These are phyloP conservation scores for Petrocephalus schoutedeni DNA, from an alignment of 2,797 vertebrate genomes.

Conservation along the genomic window DNA sequence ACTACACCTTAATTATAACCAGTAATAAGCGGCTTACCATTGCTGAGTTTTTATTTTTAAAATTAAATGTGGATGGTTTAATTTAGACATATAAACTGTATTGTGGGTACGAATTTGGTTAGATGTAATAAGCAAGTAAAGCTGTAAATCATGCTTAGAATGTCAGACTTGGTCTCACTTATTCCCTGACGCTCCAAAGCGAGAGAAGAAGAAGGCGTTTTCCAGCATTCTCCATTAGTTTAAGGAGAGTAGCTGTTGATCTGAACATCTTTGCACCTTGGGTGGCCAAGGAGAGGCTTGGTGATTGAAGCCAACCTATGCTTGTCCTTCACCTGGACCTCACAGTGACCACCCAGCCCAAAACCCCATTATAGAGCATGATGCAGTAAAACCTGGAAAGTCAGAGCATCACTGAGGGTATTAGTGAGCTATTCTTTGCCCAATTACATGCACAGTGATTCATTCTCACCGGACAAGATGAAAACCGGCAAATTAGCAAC, in stretches of 20 bases:
- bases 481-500: neutral
- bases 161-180: neutral
- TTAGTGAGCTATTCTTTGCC: constrained; percentile 5
- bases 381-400: neutral
- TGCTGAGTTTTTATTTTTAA: neutral
- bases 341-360: constrained; percentile 60
- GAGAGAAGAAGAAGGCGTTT: neutral
- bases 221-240: neutral
- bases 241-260: neutral
- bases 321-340: constrained; percentile 66
- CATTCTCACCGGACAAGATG: neutral
- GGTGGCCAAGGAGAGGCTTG: neutral
- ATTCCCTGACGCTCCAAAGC: neutral
- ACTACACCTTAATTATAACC: neutral
- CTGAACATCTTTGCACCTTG: neutral
- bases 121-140: neutral
- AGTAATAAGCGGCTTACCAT: neutral
- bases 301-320: constrained; percentile 50
- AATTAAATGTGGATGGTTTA: neutral
- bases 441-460: neutral
- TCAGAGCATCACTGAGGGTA: neutral
- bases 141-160: neutral
- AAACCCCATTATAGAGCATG: neutral
- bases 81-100: neutral
- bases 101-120: neutral